Evolutionary conservation across 2,113 vertebrate genomes (phyloP).

Genomic region (Notothenia coriiceps): DNA sequence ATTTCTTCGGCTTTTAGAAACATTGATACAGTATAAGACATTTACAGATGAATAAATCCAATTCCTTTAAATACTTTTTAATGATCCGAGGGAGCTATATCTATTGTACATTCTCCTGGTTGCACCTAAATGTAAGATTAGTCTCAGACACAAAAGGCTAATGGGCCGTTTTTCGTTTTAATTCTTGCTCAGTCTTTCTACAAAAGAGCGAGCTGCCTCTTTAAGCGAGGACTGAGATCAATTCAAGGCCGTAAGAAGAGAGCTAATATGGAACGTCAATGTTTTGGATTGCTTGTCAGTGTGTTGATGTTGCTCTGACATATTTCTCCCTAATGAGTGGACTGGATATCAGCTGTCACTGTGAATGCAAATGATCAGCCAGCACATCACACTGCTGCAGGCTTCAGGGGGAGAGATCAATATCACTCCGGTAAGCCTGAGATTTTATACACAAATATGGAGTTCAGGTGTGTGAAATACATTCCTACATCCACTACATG

Average conservation of each 20-base stretch:
- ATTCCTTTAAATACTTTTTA: no score
- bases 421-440: background rate
- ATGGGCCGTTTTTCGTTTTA: constrained; percentile 12
- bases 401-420: constrained; percentile 8
- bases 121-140: background rate
- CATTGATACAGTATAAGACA: no score
- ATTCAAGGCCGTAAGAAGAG: constrained; percentile 18
- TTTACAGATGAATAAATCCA: no score
- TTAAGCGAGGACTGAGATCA: background rate
- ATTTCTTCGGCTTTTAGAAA: no score
- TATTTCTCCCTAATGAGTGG: constrained; percentile 43
- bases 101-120: background rate
- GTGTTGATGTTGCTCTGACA: constrained; percentile 1
- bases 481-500: constrained; percentile 2
- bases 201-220: background rate
- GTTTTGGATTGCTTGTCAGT: constrained; percentile 22
- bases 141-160: constrained; percentile 25
- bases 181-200: background rate
- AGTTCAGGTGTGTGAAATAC: background rate
- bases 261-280: constrained; percentile 22
- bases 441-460: background rate
- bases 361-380: constrained; percentile 49
- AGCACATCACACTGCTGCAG: constrained; percentile 1
- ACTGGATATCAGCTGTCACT: constrained; percentile 5
- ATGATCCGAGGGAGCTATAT: background rate